These are phyloP conservation scores for Charadrius vociferus DNA, from an alignment of 2,113 vertebrate species.

Conservation along the genomic window DNA sequence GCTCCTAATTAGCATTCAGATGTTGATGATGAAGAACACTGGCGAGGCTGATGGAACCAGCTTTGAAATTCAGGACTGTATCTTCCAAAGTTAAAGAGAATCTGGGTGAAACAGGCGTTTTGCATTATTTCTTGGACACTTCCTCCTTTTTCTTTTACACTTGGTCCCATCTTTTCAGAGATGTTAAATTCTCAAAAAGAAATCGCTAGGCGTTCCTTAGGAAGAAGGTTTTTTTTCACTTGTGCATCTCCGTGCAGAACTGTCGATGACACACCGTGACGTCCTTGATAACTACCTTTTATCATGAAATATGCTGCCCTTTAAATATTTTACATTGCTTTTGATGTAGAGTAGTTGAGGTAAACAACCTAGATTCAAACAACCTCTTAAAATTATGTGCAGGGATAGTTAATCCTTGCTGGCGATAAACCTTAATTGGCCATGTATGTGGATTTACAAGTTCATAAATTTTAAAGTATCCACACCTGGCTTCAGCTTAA, in stretches of 20 bases:
- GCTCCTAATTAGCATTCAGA: conserved; percentile 67
- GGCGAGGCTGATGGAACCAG: conserved; percentile 51
- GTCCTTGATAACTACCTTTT: neutral
- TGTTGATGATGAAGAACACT: conserved; percentile 55
- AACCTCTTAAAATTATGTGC: conserved; percentile 4
- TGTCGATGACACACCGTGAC: neutral
- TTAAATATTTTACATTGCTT: conserved; percentile 45
- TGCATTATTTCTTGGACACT: neutral
- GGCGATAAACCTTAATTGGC: conserved; percentile 55
- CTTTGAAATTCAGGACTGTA: conserved; percentile 29
- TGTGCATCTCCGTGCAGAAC: neutral
- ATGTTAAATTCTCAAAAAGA: neutral
- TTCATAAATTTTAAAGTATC: conserved; percentile 63
- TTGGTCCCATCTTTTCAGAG: neutral
- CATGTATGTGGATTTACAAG: conserved; percentile 33
- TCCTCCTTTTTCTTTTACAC: neutral
- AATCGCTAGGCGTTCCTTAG: neutral
- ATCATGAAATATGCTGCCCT: conserved; percentile 27
- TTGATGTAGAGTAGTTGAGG: conserved; percentile 11
- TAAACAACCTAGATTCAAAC: conserved; percentile 49
- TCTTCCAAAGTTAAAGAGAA: neutral
- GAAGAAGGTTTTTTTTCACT: neutral
- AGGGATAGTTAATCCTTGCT: conserved; percentile 6
- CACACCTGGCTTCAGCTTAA: conserved; percentile 37
- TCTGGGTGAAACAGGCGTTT: neutral